Conservation (phyloP, 1,140 invertebrate genomes). For the Ylistrum balloti region DNA sequence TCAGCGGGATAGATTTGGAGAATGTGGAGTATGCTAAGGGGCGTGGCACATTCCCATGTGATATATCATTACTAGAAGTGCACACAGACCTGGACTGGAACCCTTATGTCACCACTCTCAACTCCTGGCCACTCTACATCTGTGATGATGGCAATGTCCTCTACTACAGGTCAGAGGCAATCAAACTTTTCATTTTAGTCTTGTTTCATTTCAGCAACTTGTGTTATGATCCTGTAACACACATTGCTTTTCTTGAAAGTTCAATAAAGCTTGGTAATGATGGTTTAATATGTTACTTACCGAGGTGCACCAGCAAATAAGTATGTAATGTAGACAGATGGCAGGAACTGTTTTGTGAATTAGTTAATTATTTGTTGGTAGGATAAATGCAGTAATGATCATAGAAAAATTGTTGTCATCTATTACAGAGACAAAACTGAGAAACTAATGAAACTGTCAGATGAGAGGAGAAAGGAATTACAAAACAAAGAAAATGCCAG, state of each 20-base stretch:
- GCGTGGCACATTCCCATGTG: conserved; percentile 85
- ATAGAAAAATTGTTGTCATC: neutral
- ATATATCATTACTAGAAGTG: conserved; percentile 85
- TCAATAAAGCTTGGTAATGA: no score
- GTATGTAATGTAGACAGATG: no score
- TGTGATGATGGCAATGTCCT: conserved; percentile 86
- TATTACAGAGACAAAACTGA: conserved; percentile 87
- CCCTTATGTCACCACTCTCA: conserved; percentile 81
- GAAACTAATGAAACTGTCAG: conserved; percentile 84
- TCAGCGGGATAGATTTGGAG: conserved; percentile 86
- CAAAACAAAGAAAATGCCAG: conserved; percentile 85
- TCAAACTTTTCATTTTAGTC: no score
- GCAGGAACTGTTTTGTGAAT: no score
- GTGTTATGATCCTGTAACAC: no score
- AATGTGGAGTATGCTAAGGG: conserved; percentile 87
- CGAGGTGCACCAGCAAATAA: no score
- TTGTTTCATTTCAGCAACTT: no score
- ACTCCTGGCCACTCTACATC: conserved; percentile 83
- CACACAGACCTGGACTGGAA: conserved; percentile 85
- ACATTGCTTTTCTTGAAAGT: no score
- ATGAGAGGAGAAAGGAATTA: conserved; percentile 86
- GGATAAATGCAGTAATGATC: no score
- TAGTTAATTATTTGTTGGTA: no score
- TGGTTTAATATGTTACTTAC: no score
- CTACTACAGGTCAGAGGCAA: conserved; percentile 86